Evolutionary conservation across 2,113 vertebrate genomes (phyloP).

Genomic region (Sminthopsis crassicaudata): DNA sequence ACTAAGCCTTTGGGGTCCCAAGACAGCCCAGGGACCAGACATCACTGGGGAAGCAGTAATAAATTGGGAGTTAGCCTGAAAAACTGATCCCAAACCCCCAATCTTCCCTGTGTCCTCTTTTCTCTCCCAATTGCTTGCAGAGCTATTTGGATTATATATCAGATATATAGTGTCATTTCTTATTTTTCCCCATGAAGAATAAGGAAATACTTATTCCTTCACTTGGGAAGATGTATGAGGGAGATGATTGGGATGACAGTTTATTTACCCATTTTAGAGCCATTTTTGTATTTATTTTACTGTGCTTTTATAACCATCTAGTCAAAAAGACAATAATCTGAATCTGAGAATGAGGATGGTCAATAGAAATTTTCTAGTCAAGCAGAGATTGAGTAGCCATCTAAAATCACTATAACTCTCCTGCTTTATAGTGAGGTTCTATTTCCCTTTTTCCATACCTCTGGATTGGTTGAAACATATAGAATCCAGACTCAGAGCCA

Average conservation of each 20-base stretch:
- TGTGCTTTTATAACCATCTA: not conserved
- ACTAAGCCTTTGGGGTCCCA: not conserved
- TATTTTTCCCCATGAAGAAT: not conserved
- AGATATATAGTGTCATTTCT: not conserved
- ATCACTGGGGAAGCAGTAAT: not conserved
- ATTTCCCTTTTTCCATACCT: not conserved
- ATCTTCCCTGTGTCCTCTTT: not conserved
- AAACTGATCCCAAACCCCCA: not conserved
- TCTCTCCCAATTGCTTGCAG: not conserved
- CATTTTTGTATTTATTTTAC: not conserved
- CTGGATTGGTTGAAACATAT: not conserved
- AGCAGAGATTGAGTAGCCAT: not conserved
- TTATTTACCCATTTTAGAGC: not conserved
- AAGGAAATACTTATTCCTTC: not conserved
- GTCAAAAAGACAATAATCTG: not conserved
- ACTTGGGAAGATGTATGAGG: not conserved
- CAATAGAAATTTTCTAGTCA: not conserved
- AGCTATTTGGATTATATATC: not conserved
- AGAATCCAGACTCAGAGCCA: not conserved
- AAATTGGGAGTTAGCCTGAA: not conserved
- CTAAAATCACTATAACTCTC: not conserved
- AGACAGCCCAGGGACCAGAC: not conserved
- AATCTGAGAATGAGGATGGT: not conserved
- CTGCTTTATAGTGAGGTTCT: not conserved
- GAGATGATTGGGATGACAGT: not conserved